Percentiles rank a stretch among this genome's conserved stretches.
Evolutionary conservation across 2,888 invertebrate genomes (phyloP).

Genomic region (Lampropteryx suffumata): DNA sequence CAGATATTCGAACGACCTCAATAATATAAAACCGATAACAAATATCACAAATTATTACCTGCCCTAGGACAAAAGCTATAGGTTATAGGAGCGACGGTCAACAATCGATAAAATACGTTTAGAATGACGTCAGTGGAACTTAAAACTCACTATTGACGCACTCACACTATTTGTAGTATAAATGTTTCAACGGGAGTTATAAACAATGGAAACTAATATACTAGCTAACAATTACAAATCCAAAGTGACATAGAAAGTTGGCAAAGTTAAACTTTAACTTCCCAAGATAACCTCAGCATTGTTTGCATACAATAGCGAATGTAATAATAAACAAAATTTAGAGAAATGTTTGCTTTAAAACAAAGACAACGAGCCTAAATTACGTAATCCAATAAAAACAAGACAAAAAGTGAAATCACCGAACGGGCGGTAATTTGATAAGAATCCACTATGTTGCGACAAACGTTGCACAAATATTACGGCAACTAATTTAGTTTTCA

Average conservation of each 20-base stretch:
- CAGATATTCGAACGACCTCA: constrained; percentile 28
- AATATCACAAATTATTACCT: constrained; percentile 23
- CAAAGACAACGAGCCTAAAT: constrained; percentile 24
- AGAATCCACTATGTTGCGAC: constrained; percentile 40
- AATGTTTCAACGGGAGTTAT: constrained; percentile 4
- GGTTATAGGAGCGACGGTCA: constrained; percentile 26
- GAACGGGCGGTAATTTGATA: constrained; percentile 45
- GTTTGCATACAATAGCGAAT: constrained; percentile 25
- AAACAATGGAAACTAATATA: constrained; percentile 12
- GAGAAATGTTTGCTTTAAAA: constrained; percentile 18
- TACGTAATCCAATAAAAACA: constrained; percentile 38
- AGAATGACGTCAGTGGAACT: constrained; percentile 41
- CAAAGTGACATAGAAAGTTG: constrained; percentile 20
- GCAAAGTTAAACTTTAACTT: constrained; percentile 17
- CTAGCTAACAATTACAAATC: constrained; percentile 14
- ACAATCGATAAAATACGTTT: constrained; percentile 27
- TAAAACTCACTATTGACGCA: constrained; percentile 47
- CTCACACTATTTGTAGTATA: constrained; percentile 1
- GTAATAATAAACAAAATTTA: constrained; percentile 25
- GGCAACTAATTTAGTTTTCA: constrained; percentile 19
- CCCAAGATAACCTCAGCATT: constrained; percentile 15
- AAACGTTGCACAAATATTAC: constrained; percentile 21
- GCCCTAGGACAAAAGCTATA: constrained; percentile 25
- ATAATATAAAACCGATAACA: constrained; percentile 18
- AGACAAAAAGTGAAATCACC: constrained; percentile 45